Evolutionary conservation across 2,888 invertebrate genomes (phyloP).

Genomic region (Schrankia costaestrigalis): DNA sequence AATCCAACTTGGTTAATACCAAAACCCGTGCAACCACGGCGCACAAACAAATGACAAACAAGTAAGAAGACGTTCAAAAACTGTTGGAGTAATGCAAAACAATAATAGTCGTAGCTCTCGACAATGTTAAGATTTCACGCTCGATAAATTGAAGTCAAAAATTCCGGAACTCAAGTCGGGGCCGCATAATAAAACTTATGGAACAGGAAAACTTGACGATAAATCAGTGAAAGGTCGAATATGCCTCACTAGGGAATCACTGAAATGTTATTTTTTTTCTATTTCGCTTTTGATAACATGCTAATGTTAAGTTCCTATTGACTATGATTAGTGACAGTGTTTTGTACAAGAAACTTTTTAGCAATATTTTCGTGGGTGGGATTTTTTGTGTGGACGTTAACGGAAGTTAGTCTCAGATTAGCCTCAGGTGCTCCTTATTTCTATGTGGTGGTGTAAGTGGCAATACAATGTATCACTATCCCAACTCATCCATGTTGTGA

Average conservation of each 20-base stretch:
- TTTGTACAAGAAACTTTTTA: conserved; percentile 5
- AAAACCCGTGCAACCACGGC: neutral
- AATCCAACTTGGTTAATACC: conserved; percentile 1
- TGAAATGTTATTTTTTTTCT: conserved; percentile 35
- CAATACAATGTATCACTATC: too few relatives aligned
- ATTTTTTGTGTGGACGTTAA: too few relatives aligned
- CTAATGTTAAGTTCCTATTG: conserved; percentile 14
- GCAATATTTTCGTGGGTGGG: too few relatives aligned
- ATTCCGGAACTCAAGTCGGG: conserved; percentile 43
- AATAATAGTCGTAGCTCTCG: conserved; percentile 18
- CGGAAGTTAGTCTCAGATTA: too few relatives aligned
- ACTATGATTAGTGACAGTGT: conserved; percentile 10
- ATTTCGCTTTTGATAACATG: conserved; percentile 29
- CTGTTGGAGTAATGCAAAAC: conserved; percentile 17
- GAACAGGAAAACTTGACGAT: conserved; percentile 56
- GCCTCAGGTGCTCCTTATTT: too few relatives aligned
- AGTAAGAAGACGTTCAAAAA: conserved; percentile 12
- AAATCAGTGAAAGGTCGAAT: conserved; percentile 72
- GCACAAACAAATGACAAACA: conserved; percentile 15
- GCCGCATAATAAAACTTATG: conserved; percentile 65
- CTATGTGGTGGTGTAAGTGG: too few relatives aligned
- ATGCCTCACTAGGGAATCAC: conserved; percentile 50
- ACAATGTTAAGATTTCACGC: conserved; percentile 45
- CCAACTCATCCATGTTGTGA: too few relatives aligned
- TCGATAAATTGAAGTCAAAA: conserved; percentile 63